These are phyloP conservation scores for Toxotes chatareus DNA, from an alignment of 2,113 vertebrate species.

Conservation along the genomic window DNA sequence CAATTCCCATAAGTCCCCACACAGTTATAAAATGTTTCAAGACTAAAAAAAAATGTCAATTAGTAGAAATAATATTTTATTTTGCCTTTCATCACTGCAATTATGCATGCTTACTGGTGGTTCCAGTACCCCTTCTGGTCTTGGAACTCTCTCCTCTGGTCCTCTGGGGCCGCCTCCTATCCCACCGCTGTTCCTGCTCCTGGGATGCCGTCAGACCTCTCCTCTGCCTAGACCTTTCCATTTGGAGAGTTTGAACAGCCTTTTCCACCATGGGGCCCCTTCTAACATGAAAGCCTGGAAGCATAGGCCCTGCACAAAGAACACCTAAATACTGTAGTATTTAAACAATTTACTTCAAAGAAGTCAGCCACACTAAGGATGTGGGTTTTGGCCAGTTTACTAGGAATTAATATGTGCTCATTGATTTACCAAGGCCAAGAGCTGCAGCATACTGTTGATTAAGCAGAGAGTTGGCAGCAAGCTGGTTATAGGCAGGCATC, in stretches of 20 bases:
- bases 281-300: conserved; percentile 84
- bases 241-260: conserved; percentile 91
- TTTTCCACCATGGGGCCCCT: conserved; percentile 96
- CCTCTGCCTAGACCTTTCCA: conserved; percentile 82
- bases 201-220: conserved; percentile 61
- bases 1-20: neutral
- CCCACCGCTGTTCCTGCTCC: conserved; percentile 73
- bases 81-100: neutral
- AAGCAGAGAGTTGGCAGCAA: conserved; percentile 91
- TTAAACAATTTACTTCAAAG: neutral
- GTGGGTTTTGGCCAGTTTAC: neutral
- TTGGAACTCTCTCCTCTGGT: conserved; percentile 65
- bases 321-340: neutral
- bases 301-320: conserved; percentile 76
- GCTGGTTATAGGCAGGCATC: conserved; percentile 91
- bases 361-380: neutral
- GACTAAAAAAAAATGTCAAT: neutral
- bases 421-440: conserved; percentile 88
- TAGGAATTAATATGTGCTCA: neutral
- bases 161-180: conserved; percentile 67
- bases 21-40: neutral
- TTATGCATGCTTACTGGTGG: conserved; percentile 62
- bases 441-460: conserved; percentile 93
- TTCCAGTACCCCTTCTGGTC: conserved; percentile 39
- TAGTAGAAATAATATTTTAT: neutral